phyloP scores from a whole-genome alignment of 2,113 vertebrate genomes.

The Pampusana beccarii region DNA sequence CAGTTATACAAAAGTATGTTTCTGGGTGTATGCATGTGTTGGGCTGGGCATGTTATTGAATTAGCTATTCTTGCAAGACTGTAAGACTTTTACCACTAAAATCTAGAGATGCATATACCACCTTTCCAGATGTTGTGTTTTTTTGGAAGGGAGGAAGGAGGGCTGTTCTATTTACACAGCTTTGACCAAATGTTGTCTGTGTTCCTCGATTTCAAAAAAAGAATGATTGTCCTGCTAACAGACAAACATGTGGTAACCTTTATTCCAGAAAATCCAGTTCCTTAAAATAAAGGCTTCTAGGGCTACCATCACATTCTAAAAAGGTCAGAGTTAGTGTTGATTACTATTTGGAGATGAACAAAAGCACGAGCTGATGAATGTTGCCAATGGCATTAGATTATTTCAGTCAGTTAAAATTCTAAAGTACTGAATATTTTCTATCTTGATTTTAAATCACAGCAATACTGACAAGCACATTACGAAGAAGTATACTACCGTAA shows the following conservation, averaged over 20 bases:
- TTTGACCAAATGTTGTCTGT: not conserved
- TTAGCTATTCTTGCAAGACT: not conserved
- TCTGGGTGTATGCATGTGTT: not conserved
- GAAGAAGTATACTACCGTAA: not conserved
- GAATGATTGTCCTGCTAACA: not conserved
- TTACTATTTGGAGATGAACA: not conserved
- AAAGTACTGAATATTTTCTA: not conserved
- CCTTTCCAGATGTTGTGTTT: not conserved
- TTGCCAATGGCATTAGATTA: not conserved
- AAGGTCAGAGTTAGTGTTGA: not conserved
- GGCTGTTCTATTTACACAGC: not conserved
- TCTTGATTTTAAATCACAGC: not conserved
- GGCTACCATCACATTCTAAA: not conserved
- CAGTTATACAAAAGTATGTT: not conserved
- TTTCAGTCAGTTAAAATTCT: not conserved
- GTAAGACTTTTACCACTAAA: not conserved
- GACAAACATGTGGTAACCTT: not conserved
- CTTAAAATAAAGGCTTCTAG: not conserved
- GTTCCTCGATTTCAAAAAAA: not conserved
- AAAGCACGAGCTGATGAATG: not conserved
- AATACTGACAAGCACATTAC: not conserved
- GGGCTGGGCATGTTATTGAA: not conserved
- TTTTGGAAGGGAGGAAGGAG: not conserved
- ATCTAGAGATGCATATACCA: not conserved
- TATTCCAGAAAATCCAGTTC: not conserved